Conservation (phyloP, 1,140 invertebrate genomes). For the Zophobas atratus region DNA sequence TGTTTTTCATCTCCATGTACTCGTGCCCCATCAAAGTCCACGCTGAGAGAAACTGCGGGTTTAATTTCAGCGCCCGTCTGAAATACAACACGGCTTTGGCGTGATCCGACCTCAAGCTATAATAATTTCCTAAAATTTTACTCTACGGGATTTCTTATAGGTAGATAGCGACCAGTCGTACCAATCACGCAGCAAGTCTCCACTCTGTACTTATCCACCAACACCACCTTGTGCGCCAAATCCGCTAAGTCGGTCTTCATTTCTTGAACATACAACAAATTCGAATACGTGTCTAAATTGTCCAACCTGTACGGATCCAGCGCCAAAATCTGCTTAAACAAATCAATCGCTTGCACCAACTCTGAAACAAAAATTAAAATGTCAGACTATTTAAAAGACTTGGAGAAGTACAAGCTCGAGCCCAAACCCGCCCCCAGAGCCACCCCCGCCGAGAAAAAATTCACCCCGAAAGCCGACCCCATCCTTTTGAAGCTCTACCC, state of each 20-base stretch:
- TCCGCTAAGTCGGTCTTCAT: constrained; percentile 93
- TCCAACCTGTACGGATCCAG: constrained; percentile 94
- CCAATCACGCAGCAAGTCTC: constrained; percentile 99
- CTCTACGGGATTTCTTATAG: background rate
- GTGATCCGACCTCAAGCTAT: constrained; percentile 96
- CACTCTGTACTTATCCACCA: constrained; percentile 96
- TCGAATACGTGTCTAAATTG: constrained; percentile 97
- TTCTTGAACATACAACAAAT: constrained; percentile 95
- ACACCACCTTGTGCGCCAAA: constrained; percentile 93
- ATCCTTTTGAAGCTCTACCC: constrained; percentile 55
- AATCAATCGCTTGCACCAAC: constrained; percentile 89
- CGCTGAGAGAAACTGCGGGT: constrained; percentile 94
- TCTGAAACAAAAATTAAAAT: constrained; percentile 74
- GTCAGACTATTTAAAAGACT: constrained; percentile 21
- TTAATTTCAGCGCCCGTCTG: constrained; percentile 93
- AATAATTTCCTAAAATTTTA: constrained; percentile 91
- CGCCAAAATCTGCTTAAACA: constrained; percentile 86
- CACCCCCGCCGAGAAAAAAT: constrained; percentile 28
- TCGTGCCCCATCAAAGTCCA: constrained; percentile 99
- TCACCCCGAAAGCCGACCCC: constrained; percentile 55
- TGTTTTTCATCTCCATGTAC: constrained; percentile 99
- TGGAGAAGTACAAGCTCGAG: constrained; percentile 1
- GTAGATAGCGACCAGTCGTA: constrained; percentile 60
- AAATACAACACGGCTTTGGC: constrained; percentile 98
- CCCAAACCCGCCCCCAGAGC: background rate